Base-by-base conservation (phyloP, 2,888 invertebrate genomes). In the Kuschelorhynchus macadamiae region DNA sequence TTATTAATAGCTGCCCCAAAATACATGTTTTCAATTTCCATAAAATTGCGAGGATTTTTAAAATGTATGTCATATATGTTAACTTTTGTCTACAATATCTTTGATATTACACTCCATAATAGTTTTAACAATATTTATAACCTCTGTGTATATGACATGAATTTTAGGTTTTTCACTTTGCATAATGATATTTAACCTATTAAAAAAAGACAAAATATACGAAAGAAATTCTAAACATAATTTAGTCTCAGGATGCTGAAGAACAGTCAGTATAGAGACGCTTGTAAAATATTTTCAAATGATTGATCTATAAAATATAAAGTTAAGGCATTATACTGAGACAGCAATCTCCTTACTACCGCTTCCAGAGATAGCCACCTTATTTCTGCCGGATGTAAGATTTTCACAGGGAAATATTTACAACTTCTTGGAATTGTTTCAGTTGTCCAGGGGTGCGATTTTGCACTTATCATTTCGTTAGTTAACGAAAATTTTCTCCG, bases 161-260 rank as follows among this genome's bases (percentile, higher is more conserved):
- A 68, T 64, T 64, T 68, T 50, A 2, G 64, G 60, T 53, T 39
- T 62, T 60, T 71, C 71, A 14, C 47, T 49, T 44, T 71, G 71
- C 71, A 71, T 71, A 44, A 53, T 14, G 1, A 4, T 60, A 39
- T 71, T 71, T 50, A 71, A 55, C 1, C 41, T 30, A 25, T n/a
- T 44, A 60, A 71, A 71, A 39, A 25, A 44, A 25, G 67, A 64
- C 25, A 70, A 44, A 41, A 46, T 39, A 47, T 50, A 62, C 9
- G 52, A 47, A 7, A 67, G 39, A 30, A 62, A 61, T 14, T 67
- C 46, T 17, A 62, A 21, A 52, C 56, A 62, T 25, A 55, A 39
- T 61, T 65, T 65, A 30, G 4, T 17, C 30, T 14, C 20, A 5
- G 67, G 55, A 14, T 46, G 30, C 4, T 42, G 16, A 12, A 71